Evolutionary conservation across 2,888 invertebrate genomes (phyloP).

Genomic region (Machimus rusticus): DNA sequence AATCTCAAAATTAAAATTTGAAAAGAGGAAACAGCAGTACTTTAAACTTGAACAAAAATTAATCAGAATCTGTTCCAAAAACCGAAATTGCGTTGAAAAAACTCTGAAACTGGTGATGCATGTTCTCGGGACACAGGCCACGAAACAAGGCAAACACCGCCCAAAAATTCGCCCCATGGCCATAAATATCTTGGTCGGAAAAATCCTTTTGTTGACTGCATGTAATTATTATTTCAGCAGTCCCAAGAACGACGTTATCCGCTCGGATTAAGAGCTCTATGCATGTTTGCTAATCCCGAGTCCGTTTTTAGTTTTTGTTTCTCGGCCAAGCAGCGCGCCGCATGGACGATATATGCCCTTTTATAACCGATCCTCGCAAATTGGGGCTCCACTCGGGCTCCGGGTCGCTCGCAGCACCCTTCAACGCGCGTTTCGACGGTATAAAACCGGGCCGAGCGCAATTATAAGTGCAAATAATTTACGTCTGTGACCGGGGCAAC

Average conservation of each 20-base stretch:
- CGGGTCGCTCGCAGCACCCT: not conserved
- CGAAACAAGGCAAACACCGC: not conserved
- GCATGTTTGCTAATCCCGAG: not conserved
- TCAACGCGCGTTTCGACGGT: not conserved
- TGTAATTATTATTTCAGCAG: not conserved
- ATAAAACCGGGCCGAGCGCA: not conserved
- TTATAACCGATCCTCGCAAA: not conserved
- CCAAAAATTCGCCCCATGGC: not conserved
- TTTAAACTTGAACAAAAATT: not conserved
- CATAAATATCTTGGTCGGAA: not conserved
- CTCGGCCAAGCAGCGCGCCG: not conserved
- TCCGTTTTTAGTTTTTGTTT: not conserved
- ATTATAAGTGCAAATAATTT: conserved; percentile 43
- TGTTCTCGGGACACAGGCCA: not conserved
- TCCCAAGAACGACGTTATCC: not conserved
- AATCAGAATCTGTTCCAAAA: not conserved
- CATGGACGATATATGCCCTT: not conserved
- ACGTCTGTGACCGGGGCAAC: not conserved
- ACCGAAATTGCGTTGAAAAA: not conserved
- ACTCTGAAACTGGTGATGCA: not conserved
- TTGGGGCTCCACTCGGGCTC: not conserved
- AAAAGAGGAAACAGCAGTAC: no score
- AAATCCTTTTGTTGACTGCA: not conserved
- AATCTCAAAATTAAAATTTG: no score
- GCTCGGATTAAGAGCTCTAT: not conserved